These are phyloP conservation scores for Betta splendens DNA, from an alignment of 2,797 vertebrate genomes.

Conservation along the genomic window DNA sequence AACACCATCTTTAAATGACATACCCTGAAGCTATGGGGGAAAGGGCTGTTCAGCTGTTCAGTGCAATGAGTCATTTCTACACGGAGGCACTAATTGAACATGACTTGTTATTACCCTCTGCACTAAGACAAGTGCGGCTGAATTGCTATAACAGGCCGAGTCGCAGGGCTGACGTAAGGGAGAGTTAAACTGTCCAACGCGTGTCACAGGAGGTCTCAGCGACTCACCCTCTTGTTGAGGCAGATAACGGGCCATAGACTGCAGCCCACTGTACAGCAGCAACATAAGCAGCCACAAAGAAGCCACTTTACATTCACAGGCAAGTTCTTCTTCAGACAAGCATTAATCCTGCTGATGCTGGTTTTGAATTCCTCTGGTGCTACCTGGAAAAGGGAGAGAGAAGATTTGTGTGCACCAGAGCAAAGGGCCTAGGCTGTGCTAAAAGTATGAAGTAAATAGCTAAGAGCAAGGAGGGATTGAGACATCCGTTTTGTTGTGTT, in stretches of 20 bases:
- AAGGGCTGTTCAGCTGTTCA: constrained; percentile 42
- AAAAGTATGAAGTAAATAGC: background rate
- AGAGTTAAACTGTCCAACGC: constrained; percentile 55
- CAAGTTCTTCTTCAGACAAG: constrained; percentile 95
- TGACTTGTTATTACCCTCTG: constrained; percentile 57
- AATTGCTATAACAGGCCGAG: constrained; percentile 65
- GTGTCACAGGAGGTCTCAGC: constrained; percentile 39
- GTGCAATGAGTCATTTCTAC: constrained; percentile 59
- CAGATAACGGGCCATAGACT: constrained; percentile 99
- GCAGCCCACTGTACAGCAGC: constrained; percentile 97
- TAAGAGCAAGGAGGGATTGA: constrained; percentile 1
- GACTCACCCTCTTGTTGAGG: constrained; percentile 98
- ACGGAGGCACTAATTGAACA: constrained; percentile 69
- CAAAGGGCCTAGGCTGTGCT: background rate
- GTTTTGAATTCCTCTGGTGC: constrained; percentile 99
- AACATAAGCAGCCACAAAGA: constrained; percentile 97
- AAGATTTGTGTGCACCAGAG: background rate
- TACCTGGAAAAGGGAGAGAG: constrained; percentile 80
- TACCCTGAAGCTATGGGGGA: constrained; percentile 49
- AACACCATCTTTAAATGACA: constrained; percentile 67
- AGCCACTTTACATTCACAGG: constrained; percentile 98
- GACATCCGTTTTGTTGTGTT: constrained; percentile 21
- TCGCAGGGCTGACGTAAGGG: constrained; percentile 64
- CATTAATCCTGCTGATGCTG: constrained; percentile 92
- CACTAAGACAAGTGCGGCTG: constrained; percentile 47